Conservation (phyloP, 35 echinoderm and acorn worm genomes). For the Patiria miniata region DNA sequence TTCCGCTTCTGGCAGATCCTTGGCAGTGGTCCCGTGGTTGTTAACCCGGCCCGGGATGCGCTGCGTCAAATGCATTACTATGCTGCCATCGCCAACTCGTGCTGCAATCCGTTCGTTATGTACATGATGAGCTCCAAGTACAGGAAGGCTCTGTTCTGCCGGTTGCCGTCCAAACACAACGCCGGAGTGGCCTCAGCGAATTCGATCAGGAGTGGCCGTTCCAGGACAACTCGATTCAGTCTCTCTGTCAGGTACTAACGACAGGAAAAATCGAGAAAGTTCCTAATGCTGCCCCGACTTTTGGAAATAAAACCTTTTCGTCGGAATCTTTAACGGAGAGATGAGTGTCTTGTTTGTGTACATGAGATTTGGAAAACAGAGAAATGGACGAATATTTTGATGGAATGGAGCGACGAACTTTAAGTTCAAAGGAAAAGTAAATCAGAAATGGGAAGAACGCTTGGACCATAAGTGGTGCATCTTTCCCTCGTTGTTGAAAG, state of each 20-base stretch:
- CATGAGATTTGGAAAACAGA: too few relatives aligned
- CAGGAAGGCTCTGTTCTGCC: conserved; percentile 55
- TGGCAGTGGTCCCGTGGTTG: background rate
- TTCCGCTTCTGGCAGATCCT: conserved; percentile 32
- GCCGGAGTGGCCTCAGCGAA: background rate
- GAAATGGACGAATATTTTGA: too few relatives aligned
- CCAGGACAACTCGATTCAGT: background rate
- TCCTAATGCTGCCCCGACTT: too few relatives aligned
- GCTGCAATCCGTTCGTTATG: conserved; percentile 70
- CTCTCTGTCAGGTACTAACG: background rate
- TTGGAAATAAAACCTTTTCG: too few relatives aligned
- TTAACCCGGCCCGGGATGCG: background rate
- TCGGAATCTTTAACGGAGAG: too few relatives aligned
- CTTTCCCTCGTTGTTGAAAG: too few relatives aligned
- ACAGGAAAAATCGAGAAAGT: background rate
- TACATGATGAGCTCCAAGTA: conserved; percentile 80
- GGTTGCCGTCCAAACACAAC: background rate
- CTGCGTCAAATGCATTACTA: background rate
- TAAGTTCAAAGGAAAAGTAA: too few relatives aligned
- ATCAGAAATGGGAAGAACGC: too few relatives aligned
- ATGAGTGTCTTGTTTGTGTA: too few relatives aligned
- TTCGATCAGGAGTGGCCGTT: background rate
- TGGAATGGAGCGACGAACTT: too few relatives aligned
- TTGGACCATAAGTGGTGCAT: too few relatives aligned
- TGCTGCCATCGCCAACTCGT: conserved; percentile 16